These are phyloP conservation scores for Habrosyne pyritoides DNA, from an alignment of 2,888 invertebrate genomes.

Conservation along the genomic window DNA sequence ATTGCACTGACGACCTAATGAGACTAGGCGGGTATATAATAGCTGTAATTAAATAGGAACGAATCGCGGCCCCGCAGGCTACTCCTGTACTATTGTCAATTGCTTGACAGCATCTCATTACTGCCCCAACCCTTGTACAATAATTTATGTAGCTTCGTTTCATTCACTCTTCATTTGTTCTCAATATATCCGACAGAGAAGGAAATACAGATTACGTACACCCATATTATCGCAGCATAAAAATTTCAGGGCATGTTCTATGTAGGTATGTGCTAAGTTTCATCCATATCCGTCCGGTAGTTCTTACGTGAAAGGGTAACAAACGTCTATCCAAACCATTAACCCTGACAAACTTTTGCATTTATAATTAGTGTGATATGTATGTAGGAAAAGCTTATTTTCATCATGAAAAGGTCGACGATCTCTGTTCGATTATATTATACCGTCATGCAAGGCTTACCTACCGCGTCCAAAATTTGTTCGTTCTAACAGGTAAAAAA, in stretches of 20 bases:
- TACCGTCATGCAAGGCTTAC: slow-evolving; percentile 55
- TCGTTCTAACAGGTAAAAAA: not conserved
- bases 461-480: slow-evolving; percentile 12
- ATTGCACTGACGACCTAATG: slow-evolving; percentile 53
- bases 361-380: no score
- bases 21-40: slow-evolving; percentile 54
- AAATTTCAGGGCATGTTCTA: no score
- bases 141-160: slow-evolving; percentile 25
- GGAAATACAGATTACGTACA: not conserved
- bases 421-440: slow-evolving; percentile 41
- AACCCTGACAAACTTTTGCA: no score
- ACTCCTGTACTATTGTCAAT: slow-evolving; percentile 41
- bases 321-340: no score
- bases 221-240: not conserved
- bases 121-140: slow-evolving; percentile 30
- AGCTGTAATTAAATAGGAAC: slow-evolving; percentile 63
- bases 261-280: no score
- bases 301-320: no score
- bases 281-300: no score
- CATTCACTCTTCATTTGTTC: slow-evolving; percentile 12
- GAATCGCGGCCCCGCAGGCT: slow-evolving; percentile 39
- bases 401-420: slow-evolving; percentile 41
- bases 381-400: slow-evolving; percentile 15
- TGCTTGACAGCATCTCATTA: slow-evolving; percentile 45
- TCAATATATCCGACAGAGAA: not conserved